Conservation (phyloP, 2,797 vertebrate species). For the Scolopax bukidnonensis region DNA sequence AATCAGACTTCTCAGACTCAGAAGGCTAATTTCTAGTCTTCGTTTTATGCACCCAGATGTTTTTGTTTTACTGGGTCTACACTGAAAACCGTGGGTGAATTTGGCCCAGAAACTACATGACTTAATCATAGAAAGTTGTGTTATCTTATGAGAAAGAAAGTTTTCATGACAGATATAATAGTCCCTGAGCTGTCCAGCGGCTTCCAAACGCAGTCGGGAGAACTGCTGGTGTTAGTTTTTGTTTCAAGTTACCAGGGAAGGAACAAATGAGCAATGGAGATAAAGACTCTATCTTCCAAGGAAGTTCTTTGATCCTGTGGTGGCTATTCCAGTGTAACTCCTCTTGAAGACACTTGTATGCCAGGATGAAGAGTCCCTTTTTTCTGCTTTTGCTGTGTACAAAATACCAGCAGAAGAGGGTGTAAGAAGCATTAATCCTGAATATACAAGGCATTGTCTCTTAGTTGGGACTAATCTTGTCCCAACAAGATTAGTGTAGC, state of each 20-base stretch:
- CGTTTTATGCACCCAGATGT: background rate
- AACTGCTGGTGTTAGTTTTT: background rate
- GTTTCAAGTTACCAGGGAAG: background rate
- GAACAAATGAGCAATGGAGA: background rate
- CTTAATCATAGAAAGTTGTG: background rate
- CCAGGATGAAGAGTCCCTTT: background rate
- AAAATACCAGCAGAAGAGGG: background rate
- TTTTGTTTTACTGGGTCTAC: background rate
- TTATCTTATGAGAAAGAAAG: background rate
- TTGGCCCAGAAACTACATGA: background rate
- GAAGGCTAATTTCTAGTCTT: background rate
- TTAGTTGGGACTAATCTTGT: background rate
- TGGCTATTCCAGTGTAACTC: background rate
- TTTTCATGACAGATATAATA: background rate
- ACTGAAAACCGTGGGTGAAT: background rate
- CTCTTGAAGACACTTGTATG: background rate
- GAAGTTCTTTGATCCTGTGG: conserved; percentile 15
- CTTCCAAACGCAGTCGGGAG: background rate
- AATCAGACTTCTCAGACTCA: background rate
- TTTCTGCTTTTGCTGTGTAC: background rate
- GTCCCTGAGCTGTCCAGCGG: background rate
- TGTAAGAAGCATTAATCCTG: background rate
- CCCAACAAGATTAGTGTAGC: background rate
- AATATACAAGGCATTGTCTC: background rate
- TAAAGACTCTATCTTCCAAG: conserved; percentile 27